Conservation (phyloP, 1,140 invertebrate genomes). For the Lordiphosa mommai region DNA sequence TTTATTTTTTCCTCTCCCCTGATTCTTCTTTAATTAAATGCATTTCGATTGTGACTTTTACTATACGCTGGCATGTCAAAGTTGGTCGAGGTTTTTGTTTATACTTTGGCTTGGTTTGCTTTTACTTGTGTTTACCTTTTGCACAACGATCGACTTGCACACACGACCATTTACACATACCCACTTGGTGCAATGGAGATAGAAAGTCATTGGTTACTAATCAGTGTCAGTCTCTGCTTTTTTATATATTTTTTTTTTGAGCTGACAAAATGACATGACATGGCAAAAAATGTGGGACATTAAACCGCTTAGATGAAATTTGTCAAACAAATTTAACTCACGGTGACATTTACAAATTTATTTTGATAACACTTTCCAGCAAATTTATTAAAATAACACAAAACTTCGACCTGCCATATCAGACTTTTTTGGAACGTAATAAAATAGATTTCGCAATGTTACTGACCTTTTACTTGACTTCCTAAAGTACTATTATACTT, state of each 20-base stretch:
- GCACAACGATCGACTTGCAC: too few species aligned
- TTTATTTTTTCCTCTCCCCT: slow-evolving; percentile 17
- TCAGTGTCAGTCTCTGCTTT: slow-evolving; percentile 19
- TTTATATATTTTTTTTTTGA: slow-evolving; percentile 10
- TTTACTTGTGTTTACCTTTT: too few species aligned
- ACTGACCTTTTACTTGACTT: too few species aligned
- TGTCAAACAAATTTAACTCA: slow-evolving; percentile 6
- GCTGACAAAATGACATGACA: slow-evolving; percentile 53
- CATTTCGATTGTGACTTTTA: slow-evolving; percentile 22
- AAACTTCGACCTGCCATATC: too few species aligned
- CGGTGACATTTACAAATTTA: background rate
- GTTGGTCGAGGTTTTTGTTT: background rate
- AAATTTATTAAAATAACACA: too few species aligned
- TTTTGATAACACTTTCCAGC: background rate
- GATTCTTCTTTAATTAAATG: slow-evolving; percentile 17
- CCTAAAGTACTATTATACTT: too few species aligned
- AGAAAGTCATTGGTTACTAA: slow-evolving; percentile 49
- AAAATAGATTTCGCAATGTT: too few species aligned
- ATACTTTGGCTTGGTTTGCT: slow-evolving; percentile 1
- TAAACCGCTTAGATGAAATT: slow-evolving; percentile 31
- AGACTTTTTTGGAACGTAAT: too few species aligned
- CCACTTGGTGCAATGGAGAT: slow-evolving; percentile 12
- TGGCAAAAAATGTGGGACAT: slow-evolving; percentile 29
- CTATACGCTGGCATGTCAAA: slow-evolving; percentile 5
- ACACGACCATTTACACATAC: too few species aligned